Conservation (phyloP, 2,113 vertebrate genomes). For the Aleadryas rufinucha region DNA sequence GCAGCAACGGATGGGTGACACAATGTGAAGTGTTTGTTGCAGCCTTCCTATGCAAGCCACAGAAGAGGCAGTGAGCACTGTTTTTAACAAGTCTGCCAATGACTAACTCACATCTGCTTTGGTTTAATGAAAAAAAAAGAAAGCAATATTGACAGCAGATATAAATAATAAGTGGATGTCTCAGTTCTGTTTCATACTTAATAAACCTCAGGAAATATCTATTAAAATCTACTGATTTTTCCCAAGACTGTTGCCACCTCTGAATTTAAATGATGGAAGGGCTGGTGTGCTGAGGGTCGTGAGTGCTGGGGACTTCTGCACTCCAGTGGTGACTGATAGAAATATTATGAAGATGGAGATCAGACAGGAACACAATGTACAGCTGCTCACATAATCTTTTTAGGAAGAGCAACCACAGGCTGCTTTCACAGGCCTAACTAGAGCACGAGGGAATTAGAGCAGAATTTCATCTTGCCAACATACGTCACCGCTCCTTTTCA, state of each 20-base stretch:
- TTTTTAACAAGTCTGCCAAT: background rate
- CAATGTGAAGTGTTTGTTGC: background rate
- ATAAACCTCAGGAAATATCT: conserved; percentile 16
- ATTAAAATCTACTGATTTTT: conserved; percentile 9
- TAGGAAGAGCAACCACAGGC: background rate
- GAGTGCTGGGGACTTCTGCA: background rate
- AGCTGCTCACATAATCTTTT: background rate
- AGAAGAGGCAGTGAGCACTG: background rate
- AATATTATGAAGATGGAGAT: background rate
- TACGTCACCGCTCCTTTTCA: background rate
- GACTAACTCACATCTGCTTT: conserved; percentile 5
- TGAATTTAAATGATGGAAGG: background rate
- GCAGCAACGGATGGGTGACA: background rate
- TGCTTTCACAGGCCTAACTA: background rate
- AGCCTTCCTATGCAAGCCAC: background rate
- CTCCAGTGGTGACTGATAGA: background rate
- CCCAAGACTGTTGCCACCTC: background rate
- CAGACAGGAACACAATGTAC: background rate
- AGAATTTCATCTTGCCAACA: conserved; percentile 2
- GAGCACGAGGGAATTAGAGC: background rate
- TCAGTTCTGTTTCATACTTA: background rate
- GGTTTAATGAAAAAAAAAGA: background rate
- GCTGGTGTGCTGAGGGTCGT: background rate
- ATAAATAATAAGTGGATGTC: background rate
- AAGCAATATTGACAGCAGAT: background rate